Evolutionary conservation across 2,797 vertebrate genomes (phyloP).

Genomic region (Carapus acus): DNA sequence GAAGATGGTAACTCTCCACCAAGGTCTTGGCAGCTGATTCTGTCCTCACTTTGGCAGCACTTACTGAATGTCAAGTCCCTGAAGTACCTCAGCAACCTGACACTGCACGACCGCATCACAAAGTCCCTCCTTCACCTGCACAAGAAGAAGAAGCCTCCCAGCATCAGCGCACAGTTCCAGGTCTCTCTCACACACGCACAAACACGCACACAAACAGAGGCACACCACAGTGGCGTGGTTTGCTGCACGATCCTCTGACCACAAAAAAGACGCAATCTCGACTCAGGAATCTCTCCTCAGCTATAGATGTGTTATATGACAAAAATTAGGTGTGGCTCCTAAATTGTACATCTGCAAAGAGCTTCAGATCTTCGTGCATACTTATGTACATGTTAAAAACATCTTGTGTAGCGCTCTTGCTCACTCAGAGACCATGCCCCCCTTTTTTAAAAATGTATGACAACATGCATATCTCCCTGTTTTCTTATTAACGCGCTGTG

Average conservation of each 20-base stretch:
- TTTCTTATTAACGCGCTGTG: conserved; percentile 4
- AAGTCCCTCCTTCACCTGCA: conserved; percentile 97
- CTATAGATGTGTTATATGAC: conserved; percentile 24
- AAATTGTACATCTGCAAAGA: conserved; percentile 1
- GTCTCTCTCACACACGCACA: conserved; percentile 58
- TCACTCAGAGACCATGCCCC: conserved; percentile 22
- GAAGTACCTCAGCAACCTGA: conserved; percentile 91
- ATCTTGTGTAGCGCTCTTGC: conserved; percentile 13
- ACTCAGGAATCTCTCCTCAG: conserved; percentile 27
- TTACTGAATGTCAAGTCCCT: conserved; percentile 93
- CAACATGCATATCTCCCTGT: too few species aligned
- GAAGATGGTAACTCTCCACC: neutral
- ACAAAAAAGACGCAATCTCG: conserved; percentile 14
- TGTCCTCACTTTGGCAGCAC: conserved; percentile 70
- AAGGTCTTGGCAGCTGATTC: neutral
- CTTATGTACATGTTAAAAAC: conserved; percentile 6
- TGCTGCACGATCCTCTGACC: neutral
- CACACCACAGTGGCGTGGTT: conserved; percentile 12
- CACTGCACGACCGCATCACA: conserved; percentile 94
- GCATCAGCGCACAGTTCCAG: conserved; percentile 98
- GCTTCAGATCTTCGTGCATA: conserved; percentile 1
- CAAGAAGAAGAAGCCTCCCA: conserved; percentile 99
- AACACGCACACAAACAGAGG: conserved; percentile 16
- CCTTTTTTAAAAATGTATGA: too few species aligned
- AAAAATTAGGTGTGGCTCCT: conserved; percentile 33